Evolutionary conservation across 2,888 invertebrate genomes (phyloP).

Genomic region (Nematopogon swammerdamellus): DNA sequence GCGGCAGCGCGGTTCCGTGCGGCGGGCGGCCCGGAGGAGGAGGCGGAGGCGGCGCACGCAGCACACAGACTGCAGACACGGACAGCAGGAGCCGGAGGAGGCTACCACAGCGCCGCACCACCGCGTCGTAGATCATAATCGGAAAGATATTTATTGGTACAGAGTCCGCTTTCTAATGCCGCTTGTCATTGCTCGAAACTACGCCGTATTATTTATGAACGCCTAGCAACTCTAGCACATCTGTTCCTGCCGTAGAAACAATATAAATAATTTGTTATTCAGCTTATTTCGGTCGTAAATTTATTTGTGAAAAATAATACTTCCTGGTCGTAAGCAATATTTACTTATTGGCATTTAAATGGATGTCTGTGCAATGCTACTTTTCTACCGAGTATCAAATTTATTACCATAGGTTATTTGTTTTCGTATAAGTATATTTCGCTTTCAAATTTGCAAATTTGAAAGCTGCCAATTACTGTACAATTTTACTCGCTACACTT

Average conservation of each 20-base stretch:
- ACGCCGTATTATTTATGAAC: constrained; percentile 2
- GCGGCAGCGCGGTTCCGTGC: too few relatives aligned
- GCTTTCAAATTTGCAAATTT: not conserved
- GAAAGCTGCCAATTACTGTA: too few relatives aligned
- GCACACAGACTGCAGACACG: not conserved
- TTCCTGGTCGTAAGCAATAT: too few relatives aligned
- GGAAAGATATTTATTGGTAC: constrained; percentile 47
- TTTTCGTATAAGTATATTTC: too few relatives aligned
- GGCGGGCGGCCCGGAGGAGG: too few relatives aligned
- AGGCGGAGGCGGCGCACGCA: too few relatives aligned
- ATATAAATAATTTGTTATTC: not conserved
- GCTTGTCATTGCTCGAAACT: constrained; percentile 4
- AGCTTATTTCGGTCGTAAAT: too few relatives aligned
- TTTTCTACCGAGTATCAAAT: too few relatives aligned
- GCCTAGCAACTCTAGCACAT: not conserved
- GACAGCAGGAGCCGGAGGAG: not conserved
- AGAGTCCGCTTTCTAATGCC: constrained; percentile 37
- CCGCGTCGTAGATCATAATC: constrained; percentile 55
- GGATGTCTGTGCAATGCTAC: too few relatives aligned
- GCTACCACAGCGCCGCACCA: constrained; percentile 16
- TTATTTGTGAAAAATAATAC: too few relatives aligned
- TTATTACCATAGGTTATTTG: too few relatives aligned
- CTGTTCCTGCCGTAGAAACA: not conserved
- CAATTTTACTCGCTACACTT: not conserved
- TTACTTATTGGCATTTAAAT: too few relatives aligned